Base-by-base conservation (phyloP, 2,113 vertebrate genomes). In the Machaerirhynchus nigripectus region DNA sequence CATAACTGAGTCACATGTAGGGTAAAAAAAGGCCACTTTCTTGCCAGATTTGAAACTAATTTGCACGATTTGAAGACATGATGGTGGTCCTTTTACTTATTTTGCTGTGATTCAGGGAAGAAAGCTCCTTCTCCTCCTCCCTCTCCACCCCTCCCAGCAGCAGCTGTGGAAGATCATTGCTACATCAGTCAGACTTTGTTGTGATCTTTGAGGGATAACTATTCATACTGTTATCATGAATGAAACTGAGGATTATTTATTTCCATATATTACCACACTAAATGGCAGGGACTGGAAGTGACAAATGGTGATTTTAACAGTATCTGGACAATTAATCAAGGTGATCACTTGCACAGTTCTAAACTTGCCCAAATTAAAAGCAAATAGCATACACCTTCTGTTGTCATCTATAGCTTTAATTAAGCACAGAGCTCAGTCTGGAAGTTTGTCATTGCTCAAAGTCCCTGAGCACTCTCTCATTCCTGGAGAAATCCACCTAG, bases 61-160 rank as follows among this genome's bases (percentile, higher is more conserved):
- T 56, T 69, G 2, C 23, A 42, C 52, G 10, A 26, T 74, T 64
- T 89, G 44, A 84, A 73, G 28, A 13, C 7, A 6, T 21, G 3
- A 19, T 14, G 46, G 15, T 21, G 47, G 23, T 37, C 9, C 11
- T 86, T 80, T 77, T 73, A 44, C 10, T 65, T 14, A 39, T 6
- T 50, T 79, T 88, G 14, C 14, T 80, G 24, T 64, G 28, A 90
- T 60, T 71, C 19, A 56, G 7, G 10, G 22, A 78, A 64, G 17
- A 68, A 69, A 44, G 5, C 6, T 68, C 8, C 33, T 63, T 46
- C 39, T 56, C 13, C 3, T 57, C 24, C 10, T 6, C 12, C 6
- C 7, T 40, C 6, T 44, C 3, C 1, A 0, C 1, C 5, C 2
- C 3, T 49, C 28, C 5, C 24, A 37, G 37, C 23, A 37, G 13